Conservation (phyloP, 2,888 invertebrate species). For the Andrena haemorrhoa region DNA sequence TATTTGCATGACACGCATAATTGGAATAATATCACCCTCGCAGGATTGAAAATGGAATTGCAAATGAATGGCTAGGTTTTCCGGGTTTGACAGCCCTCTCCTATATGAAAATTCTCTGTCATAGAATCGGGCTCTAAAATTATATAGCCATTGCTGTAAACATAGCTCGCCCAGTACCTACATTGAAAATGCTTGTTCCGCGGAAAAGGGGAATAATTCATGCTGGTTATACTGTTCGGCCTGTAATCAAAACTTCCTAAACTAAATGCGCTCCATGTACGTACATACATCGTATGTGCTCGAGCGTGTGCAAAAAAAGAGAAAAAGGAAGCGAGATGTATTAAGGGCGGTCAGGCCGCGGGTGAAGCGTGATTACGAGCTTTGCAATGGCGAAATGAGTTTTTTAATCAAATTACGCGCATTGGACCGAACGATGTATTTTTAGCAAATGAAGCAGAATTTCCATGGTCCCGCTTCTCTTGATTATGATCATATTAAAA, state of each 20-base stretch:
- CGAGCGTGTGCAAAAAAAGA: not conserved
- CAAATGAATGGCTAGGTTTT: too few relatives aligned
- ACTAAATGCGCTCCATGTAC: not conserved
- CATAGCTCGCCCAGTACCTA: not conserved
- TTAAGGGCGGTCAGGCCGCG: not conserved
- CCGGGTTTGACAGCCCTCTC: too few relatives aligned
- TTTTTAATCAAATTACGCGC: constrained; percentile 7
- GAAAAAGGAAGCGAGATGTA: not conserved
- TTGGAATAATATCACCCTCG: too few relatives aligned
- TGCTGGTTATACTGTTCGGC: not conserved
- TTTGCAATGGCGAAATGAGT: constrained; percentile 14
- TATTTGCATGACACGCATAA: too few relatives aligned
- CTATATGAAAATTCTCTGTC: not conserved
- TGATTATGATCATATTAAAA: not conserved
- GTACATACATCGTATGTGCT: not conserved
- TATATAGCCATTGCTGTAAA: not conserved
- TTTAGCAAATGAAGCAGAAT: not conserved
- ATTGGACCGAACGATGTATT: not conserved
- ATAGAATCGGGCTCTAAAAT: not conserved
- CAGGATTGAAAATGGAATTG: too few relatives aligned
- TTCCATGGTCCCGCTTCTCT: not conserved
- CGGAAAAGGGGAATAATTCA: not conserved
- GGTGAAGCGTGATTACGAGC: constrained; percentile 17
- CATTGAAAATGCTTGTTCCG: not conserved
- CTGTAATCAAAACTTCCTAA: not conserved